Conservation (phyloP, 2,113 vertebrate genomes). For the Connochaetes taurinus region DNA sequence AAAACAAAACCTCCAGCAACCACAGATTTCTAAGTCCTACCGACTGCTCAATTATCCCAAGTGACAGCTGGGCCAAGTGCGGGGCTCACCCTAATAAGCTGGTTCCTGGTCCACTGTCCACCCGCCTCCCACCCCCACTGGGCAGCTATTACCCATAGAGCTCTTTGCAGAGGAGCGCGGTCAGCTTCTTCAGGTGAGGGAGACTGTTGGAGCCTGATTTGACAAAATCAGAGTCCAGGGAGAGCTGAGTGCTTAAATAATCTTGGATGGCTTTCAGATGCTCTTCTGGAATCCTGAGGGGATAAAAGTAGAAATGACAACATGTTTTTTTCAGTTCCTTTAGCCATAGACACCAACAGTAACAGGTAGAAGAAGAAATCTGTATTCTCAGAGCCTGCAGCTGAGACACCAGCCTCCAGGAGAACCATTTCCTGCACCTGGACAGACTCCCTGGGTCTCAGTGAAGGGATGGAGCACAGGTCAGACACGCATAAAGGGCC, state of each 20-base stretch:
- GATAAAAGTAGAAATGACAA: neutral
- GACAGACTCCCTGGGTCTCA: neutral
- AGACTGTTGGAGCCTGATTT: constrained; percentile 87
- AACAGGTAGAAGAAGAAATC: neutral
- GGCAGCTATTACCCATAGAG: constrained; percentile 87
- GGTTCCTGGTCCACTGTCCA: accelerated
- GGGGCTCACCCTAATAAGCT: neutral
- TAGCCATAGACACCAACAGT: neutral
- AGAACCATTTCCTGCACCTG: accelerated
- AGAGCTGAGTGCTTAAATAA: constrained; percentile 86
- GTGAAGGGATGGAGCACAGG: neutral
- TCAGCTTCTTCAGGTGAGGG: constrained; percentile 91
- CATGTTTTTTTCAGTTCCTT: neutral
- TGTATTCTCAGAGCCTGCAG: neutral
- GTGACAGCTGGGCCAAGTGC: neutral
- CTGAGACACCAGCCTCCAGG: neutral
- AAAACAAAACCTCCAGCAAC: neutral
- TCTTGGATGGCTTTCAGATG: constrained; percentile 92
- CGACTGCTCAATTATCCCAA: neutral
- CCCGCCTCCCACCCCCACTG: accelerated
- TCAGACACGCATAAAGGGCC: neutral
- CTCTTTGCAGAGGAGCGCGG: constrained; percentile 86
- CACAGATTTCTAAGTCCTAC: neutral
- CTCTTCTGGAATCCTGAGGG: constrained; percentile 86
- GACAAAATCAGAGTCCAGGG: constrained; percentile 86